Conservation (phyloP, 2,888 invertebrate species). For the Empis stercorea region DNA sequence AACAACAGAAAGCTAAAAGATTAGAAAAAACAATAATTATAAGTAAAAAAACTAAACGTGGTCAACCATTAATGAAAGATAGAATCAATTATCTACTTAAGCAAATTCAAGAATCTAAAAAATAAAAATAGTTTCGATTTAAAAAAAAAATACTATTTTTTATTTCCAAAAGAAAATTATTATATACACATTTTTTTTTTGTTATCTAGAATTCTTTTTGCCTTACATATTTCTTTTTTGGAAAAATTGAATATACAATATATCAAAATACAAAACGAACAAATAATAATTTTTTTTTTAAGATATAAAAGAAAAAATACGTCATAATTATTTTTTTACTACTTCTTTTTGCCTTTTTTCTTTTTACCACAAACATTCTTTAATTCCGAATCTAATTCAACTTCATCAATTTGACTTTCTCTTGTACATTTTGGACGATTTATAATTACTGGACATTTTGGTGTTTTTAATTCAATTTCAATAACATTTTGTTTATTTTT, state of each 20-base stretch:
- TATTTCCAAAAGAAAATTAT: no score
- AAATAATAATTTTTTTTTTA: no score
- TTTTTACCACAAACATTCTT: not conserved
- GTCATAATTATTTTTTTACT: not conserved
- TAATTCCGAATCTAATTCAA: conserved; percentile 20
- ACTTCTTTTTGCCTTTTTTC: not conserved
- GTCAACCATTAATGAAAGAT: conserved; percentile 77
- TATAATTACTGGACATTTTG: conserved; percentile 46
- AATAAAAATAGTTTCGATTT: not conserved
- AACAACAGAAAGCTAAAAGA: conserved; percentile 56
- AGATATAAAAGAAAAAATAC: no score
- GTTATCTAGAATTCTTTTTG: no score
- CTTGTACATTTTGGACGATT: conserved; percentile 49
- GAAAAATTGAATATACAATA: no score
- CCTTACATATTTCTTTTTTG: no score
- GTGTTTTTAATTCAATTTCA: conserved; percentile 61
- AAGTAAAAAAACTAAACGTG: conserved; percentile 63
- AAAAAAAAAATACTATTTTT: no score
- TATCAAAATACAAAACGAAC: no score
- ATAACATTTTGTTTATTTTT: conserved; percentile 52
- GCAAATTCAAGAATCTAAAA: conserved; percentile 48
- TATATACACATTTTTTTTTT: no score
- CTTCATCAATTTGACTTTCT: conserved; percentile 53
- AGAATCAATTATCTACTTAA: conserved; percentile 64
- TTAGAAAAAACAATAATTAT: conserved; percentile 56